Base-by-base conservation (phyloP, 1,140 invertebrate genomes). In the Rhyacophila brunnea region DNA sequence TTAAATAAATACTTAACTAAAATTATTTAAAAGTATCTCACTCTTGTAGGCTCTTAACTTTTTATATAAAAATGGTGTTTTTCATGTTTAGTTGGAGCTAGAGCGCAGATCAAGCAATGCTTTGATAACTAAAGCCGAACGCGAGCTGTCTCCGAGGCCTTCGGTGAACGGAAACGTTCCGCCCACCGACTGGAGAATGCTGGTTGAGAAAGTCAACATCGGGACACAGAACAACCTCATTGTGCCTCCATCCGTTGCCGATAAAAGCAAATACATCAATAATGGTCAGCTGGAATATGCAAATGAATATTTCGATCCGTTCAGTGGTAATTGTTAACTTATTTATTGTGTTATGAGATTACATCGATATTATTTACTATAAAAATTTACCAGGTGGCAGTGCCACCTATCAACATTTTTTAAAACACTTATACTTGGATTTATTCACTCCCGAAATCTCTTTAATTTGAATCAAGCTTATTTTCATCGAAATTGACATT, bases 121-220 rank as follows among this genome's bases (percentile, higher is more conserved):
- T 6, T 53, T 56, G 18, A 34, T 73, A 2, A 74, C 72, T 5
- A 64, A 72, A 60, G 76, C 76, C 6, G 76, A 78, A 48, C 66
- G 74, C 0, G 76, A 77, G 56, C 60, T 77, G 28, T 77, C 76
- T 0, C 76, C 76, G 6, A 48, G 61, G 10, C 56, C 51, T n/a
- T 52, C 55, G 6, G 4, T 57, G 6, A 46, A 44, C 11, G 38
- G 43, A 4, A 15, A 58, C 38, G n/a, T 10, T 10, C 51, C 28
- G 42, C 43, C 42, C 3, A 9, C 47, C n/a, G 62, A 64, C 28
- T 64, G 62, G 62, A 60, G 53, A 38, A 60, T 64, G 62, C 48
- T 56, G 1, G 59, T 66, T 19, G 65, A 64, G 23, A 64, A 59
- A 47, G 62, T 64, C 3, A 58, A 64, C 46, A 66, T 62, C 14